Conservation (phyloP, 2,888 invertebrate species). For the Lasioglossum calceatum region DNA sequence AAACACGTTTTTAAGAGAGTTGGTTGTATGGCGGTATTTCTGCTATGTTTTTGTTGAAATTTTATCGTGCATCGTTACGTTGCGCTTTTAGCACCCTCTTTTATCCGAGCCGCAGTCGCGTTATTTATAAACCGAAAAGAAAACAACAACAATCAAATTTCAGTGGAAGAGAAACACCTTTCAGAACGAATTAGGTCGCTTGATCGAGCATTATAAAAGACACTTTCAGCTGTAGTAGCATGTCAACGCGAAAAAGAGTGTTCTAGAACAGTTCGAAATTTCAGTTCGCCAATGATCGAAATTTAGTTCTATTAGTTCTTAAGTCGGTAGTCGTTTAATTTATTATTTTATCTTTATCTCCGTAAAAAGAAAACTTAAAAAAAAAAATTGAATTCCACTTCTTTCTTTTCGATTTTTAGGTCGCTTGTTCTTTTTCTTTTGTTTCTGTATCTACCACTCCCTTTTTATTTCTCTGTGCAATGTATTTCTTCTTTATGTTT, state of each 20-base stretch:
- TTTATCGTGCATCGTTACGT: conserved; percentile 30
- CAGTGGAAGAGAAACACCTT: not conserved
- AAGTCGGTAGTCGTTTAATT: conserved; percentile 14
- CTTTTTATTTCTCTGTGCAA: conserved; percentile 36
- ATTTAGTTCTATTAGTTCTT: conserved; percentile 8
- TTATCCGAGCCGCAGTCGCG: not conserved
- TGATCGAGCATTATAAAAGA: conserved; percentile 14
- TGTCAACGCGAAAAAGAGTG: not conserved
- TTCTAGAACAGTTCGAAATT: conserved; percentile 24
- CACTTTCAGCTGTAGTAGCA: conserved; percentile 12
- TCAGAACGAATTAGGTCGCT: not conserved
- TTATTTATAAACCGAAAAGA: conserved; percentile 18
- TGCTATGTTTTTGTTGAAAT: conserved; percentile 30
- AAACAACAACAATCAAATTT: not conserved
- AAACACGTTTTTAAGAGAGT: not conserved
- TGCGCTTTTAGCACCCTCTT: conserved; percentile 10
- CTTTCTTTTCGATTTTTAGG: not conserved
- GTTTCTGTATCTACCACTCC: not conserved
- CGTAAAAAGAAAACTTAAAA: not conserved
- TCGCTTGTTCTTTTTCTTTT: conserved; percentile 16
- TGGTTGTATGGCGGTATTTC: not conserved
- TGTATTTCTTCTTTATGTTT: conserved; percentile 33
- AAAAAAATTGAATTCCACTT: not conserved
- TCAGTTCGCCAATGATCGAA: not conserved
- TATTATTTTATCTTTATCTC: not conserved